Evolutionary conservation across 2,113 vertebrate species (phyloP), one percentile per base, ranked within the genome.

Genomic region (Theristicus caerulescens): DNA sequence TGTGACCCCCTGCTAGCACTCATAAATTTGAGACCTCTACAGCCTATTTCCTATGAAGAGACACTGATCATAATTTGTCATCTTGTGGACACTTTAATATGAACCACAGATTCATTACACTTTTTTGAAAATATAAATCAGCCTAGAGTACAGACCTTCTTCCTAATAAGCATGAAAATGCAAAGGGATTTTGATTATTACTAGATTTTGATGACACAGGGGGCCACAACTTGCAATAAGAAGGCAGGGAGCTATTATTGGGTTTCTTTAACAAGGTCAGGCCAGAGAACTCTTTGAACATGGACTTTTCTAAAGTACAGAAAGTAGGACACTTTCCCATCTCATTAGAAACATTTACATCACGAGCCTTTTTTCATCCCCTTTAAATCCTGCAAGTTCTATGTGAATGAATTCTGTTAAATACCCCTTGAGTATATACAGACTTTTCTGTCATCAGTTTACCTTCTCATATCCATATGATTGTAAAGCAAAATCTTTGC

Each of bases 101-200:
- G 80, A 90, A 62, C 57, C 73, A 72, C 31, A 86, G 64, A 86
- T 85, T 92, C 72, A 88, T 46, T 92, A 44, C 6, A 62, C 13
- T 85, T 93, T 88, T 88, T 86, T 66, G 14, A 29, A 93, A 96
- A 94, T 94, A 86, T 95, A 73, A 70, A 93, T 78, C 15, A 86
- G 55, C 34, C 22, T 69, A 51, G 64, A 77, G 62, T 90, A 73
- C 25, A 90, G 47, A 91, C 25, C 32, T 71, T 55, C 67, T 82
- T 64, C 61, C 78, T 62, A 95, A 88, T 49, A 72, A 93, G 27
- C 27, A 94, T 20, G 27, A 93, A 97, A 92, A 93, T 92, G 58
- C 40, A 96, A 95, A 91, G 46, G 36, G 24, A 89, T 62, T 95
- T 97, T 95, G 47, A 79, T 95, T 74, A 57, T 82, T 34, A 51